These are phyloP conservation scores for Lordiphosa stackelbergi DNA, from an alignment of 1,140 invertebrate species.

Conservation along the genomic window DNA sequence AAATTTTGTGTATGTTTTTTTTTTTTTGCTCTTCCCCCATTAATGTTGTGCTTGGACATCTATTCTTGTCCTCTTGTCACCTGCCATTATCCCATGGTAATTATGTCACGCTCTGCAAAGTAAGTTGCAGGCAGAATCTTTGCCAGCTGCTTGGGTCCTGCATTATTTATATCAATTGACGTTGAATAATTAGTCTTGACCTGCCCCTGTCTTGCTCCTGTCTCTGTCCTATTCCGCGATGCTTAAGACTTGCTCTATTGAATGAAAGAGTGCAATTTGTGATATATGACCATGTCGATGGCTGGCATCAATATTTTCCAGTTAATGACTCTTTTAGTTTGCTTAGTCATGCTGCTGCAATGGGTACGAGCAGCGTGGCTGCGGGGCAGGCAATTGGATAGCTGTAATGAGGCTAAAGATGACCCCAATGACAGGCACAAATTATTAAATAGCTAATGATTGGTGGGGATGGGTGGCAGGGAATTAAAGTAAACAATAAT, in stretches of 20 bases:
- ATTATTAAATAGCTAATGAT: constrained; percentile 4
- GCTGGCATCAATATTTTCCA: constrained; percentile 62
- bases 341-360: constrained; percentile 37
- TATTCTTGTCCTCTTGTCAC: constrained; percentile 15
- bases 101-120: constrained; percentile 33
- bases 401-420: constrained; percentile 41
- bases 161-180: constrained; percentile 73
- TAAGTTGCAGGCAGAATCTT: constrained; percentile 2
- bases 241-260: constrained; percentile 31
- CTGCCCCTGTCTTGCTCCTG: constrained; percentile 6
- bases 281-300: constrained; percentile 53
- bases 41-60: constrained; percentile 39
- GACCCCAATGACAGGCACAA: constrained; percentile 29
- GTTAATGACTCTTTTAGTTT: constrained; percentile 49
- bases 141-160: constrained; percentile 15
- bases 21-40: no score
- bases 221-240: constrained; percentile 4
- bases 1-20: no score
- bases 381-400: neutral
- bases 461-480: no score
- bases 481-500: no score
- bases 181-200: constrained; percentile 68
- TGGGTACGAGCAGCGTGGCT: neutral
- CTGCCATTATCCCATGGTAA: constrained; percentile 26
- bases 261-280: constrained; percentile 42